Conservation (phyloP, 2,113 vertebrate species). For the Ailurus styani region DNA sequence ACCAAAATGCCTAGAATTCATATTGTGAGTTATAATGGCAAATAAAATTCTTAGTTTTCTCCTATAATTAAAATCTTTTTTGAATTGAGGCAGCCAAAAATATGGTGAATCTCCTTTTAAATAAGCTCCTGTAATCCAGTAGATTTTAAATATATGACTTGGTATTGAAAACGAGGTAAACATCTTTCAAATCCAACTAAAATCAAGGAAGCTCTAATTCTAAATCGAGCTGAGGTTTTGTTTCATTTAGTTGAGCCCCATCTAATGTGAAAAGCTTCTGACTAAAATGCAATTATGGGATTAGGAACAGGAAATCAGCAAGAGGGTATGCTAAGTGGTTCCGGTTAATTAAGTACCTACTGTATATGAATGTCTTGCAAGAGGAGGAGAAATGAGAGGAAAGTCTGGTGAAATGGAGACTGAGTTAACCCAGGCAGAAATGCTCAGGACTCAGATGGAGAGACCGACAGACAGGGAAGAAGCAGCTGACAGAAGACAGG, state of each 20-base stretch:
- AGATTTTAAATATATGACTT: background rate
- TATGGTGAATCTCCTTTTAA: background rate
- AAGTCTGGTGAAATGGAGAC: background rate
- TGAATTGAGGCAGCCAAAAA: background rate
- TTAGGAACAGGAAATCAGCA: conserved; percentile 3
- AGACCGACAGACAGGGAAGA: background rate
- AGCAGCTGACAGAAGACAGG: background rate
- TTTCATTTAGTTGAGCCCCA: background rate
- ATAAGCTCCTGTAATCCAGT: background rate
- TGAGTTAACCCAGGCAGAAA: background rate
- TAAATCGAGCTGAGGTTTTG: conserved; percentile 28
- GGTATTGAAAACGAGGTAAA: background rate
- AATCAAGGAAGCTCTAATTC: background rate
- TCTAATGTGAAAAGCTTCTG: background rate
- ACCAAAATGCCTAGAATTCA: background rate
- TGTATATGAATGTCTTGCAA: background rate
- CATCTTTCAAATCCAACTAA: background rate
- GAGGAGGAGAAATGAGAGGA: background rate
- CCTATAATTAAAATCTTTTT: background rate
- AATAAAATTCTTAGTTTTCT: background rate
- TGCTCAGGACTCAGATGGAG: background rate
- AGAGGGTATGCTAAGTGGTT: background rate
- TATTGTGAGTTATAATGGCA: background rate
- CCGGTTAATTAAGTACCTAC: background rate
- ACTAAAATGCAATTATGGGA: conserved; percentile 1